phyloP scores from a whole-genome alignment of 2,888 invertebrate genomes.

The Eupithecia centaureata region DNA sequence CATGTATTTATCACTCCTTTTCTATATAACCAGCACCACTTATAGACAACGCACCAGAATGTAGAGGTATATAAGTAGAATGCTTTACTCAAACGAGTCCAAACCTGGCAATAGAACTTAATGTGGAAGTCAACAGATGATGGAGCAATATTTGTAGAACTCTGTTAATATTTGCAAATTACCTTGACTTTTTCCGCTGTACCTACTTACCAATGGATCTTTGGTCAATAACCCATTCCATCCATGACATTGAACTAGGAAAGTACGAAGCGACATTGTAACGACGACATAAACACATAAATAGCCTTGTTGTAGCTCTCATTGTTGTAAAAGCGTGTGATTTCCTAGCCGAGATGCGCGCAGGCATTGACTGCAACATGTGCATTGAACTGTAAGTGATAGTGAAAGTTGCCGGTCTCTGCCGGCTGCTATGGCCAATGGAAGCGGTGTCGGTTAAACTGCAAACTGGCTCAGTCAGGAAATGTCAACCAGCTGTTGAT shows the following conservation, averaged over 20 bases:
- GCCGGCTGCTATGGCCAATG: constrained; percentile 26
- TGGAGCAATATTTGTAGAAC: background rate
- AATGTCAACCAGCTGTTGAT: constrained; percentile 15
- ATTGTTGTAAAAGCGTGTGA: constrained; percentile 38
- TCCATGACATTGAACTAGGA: constrained; percentile 23
- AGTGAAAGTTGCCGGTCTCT: constrained; percentile 43
- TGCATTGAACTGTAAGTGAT: constrained; percentile 46
- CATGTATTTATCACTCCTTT: background rate
- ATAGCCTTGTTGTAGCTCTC: constrained; percentile 16
- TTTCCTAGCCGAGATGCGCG: constrained; percentile 38
- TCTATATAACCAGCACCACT: background rate
- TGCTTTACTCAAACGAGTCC: background rate
- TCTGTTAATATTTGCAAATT: background rate
- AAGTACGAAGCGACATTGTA: constrained; percentile 23
- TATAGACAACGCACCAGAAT: background rate
- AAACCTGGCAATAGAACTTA: background rate
- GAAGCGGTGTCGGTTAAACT: background rate
- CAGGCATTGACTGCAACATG: constrained; percentile 38
- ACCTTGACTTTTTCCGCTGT: background rate
- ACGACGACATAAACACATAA: constrained; percentile 20
- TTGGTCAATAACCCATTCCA: constrained; percentile 5
- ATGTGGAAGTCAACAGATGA: background rate
- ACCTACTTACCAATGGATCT: background rate
- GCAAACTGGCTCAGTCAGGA: constrained; percentile 20
- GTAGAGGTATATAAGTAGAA: background rate